Evolutionary conservation across 2,113 vertebrate genomes (phyloP), one percentile per base, ranked within the genome.

Genomic region (Toxotes chatareus): DNA sequence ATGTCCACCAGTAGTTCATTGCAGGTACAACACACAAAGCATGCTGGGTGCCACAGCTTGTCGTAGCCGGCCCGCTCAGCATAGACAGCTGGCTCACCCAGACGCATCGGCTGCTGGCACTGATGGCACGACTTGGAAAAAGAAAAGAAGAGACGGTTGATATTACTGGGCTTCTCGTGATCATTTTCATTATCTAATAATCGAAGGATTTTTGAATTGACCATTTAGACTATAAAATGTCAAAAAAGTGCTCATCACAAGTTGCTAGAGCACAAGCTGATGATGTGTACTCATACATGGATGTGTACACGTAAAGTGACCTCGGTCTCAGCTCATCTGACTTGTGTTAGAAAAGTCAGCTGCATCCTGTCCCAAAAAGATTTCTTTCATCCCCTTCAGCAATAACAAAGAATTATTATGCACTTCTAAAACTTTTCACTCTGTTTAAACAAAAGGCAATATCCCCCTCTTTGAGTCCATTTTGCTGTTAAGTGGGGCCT

Each of bases 21-120:
- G 68, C 98, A 99, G 86, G 89, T 94, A 32, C 94, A 96, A 86
- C 98, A 99, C 76, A 97, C 91, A 0, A 99, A 99, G 85, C 98
- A 99, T 10, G 95, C 95, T 0, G 98, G 98, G 89, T 99, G 98
- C 98, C 98, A 99, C 71, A 99, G 85, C 74, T 97, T 97, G 79
- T 98, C 96, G 1, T 97, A 99, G 16, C 98, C 97, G 0, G 98
- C 98, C 8, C 97, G 96, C 84, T 99, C 98, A 0, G 97, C 98
- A 0, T 97, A 99, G 55, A 99, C 96, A 7, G 98, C 98, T 0
- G 98, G 98, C 61, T 99, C 98, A 0, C 98, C 98, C 81, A 94
- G 90, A 49, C 92, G 92, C 98, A 99, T 99, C 7, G 65, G 93
- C 90, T 91, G 83, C 70, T 96, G 96, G 94, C 98, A 99, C 66